These are phyloP conservation scores for Pristionchus entomophagus DNA, from an alignment of 2,888 invertebrate species.

Conservation along the genomic window DNA sequence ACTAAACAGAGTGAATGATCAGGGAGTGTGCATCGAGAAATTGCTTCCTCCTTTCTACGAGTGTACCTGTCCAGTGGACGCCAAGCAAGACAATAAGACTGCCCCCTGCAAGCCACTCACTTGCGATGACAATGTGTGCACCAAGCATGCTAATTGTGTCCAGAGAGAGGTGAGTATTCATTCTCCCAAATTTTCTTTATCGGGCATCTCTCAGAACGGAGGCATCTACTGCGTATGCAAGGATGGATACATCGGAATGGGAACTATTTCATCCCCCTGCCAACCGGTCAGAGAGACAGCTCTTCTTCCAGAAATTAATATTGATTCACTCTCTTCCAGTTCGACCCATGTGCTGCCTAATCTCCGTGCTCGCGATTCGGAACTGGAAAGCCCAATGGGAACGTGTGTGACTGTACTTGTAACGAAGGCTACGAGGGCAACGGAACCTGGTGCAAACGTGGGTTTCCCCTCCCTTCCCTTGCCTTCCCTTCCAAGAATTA, in stretches of 20 bases:
- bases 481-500: not conserved
- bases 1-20: not conserved
- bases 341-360: not conserved
- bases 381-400: slow-evolving; percentile 14
- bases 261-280: slow-evolving; percentile 44
- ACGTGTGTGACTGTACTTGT: slow-evolving; percentile 34
- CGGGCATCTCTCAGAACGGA: not conserved
- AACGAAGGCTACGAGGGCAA: slow-evolving; percentile 44
- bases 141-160: slow-evolving; percentile 18
- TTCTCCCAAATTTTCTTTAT: not conserved
- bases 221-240: slow-evolving; percentile 45
- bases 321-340: not conserved
- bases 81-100: slow-evolving; percentile 42
- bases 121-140: slow-evolving; percentile 16
- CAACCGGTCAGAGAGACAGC: not conserved
- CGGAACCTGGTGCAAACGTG: slow-evolving; percentile 48
- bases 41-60: slow-evolving; percentile 47
- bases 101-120: not conserved
- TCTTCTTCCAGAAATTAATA: not conserved
- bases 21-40: slow-evolving; percentile 41
- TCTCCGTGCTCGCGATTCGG: slow-evolving; percentile 40
- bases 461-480: not conserved
- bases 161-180: slow-evolving; percentile 10
- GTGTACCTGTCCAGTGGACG: slow-evolving; percentile 3
- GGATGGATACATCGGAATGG: slow-evolving; percentile 39